Base-by-base conservation (phyloP, 2,797 vertebrate genomes). In the Pitangus sulphuratus region DNA sequence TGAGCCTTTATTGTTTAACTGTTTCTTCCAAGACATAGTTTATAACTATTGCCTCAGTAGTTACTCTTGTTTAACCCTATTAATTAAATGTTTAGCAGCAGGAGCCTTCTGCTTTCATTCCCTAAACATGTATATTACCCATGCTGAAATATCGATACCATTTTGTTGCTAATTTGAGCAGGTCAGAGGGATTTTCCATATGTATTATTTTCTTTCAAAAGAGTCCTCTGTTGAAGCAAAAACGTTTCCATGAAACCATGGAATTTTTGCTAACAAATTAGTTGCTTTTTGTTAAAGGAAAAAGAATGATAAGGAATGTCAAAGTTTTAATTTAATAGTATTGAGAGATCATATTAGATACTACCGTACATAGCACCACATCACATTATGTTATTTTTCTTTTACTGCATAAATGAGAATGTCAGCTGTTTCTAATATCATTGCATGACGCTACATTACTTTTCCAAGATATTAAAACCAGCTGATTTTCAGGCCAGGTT, bases 391-490 rank as follows among this genome's bases (percentile, higher is more conserved):
- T 66, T 57, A 19, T 71, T 86, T 86, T 89, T 70, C 25, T 70
- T 80, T 56, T 78, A 9, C 35, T 90, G 47, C 31, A 47, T 61
- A 91, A 91, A 88, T 95, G 61, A 86, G 79, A 88, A 65, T 84
- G 89, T 88, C 87, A 94, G n/a, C 84, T 95, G 83, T 74, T 95
- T 95, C 66, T 88, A 90, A 84, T 78, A 87, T 39, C 2, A 0
- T 78, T 64, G 50, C 58, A 69, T 72, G 15, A 85, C 28, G 11
- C 57, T 64, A 33, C 48, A 37, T 71, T 87, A 68, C 71, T 86
- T 93, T 89, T 88, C 79, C 61, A 86, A 84, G n/a, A 64, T 86
- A 91, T 50, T 87, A 81, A 95, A 95, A 81, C 45, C 91, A 95
- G 47, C 39, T 95, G 91, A 10, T 69, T 87, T 93, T 86, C 71